These are phyloP conservation scores for Sisor rabdophorus DNA, from an alignment of 2,113 vertebrate genomes.

Conservation along the genomic window DNA sequence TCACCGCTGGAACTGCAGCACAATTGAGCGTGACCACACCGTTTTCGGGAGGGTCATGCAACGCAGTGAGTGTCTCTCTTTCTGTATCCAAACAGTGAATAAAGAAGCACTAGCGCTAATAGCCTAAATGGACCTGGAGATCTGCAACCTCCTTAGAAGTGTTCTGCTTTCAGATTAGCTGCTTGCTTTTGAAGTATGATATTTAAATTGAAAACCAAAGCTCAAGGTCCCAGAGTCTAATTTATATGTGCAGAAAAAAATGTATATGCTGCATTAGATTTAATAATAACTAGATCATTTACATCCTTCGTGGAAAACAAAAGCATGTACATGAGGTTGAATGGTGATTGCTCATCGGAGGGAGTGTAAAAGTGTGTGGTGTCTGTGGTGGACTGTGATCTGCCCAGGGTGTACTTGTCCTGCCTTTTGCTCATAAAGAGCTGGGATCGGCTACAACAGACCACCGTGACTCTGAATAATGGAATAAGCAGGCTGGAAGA, in stretches of 20 bases:
- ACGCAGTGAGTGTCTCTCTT: conserved; percentile 77
- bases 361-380: too few species aligned
- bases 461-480: too few species aligned
- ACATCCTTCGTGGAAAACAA: background rate
- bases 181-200: background rate
- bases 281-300: background rate
- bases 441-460: too few species aligned
- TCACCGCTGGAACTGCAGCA: conserved; percentile 98
- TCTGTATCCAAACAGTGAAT: background rate
- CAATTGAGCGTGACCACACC: conserved; percentile 91
- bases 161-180: conserved; percentile 5
- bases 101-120: background rate
- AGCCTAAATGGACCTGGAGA: background rate
- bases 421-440: too few species aligned
- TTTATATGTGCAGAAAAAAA: background rate
- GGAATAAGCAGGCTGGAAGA: too few species aligned
- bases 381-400: too few species aligned
- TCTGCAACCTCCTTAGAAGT: background rate
- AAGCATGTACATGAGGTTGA: too few species aligned
- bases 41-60: conserved; percentile 94
- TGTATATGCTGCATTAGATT: background rate
- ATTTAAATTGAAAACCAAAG: background rate
- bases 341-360: too few species aligned
- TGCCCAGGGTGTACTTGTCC: too few species aligned
- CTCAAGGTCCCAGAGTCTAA: background rate